Percentiles rank a stretch among this genome's conserved stretches.
Evolutionary conservation across 2,888 invertebrate species (phyloP).

Genomic region (Lymantria monacha): DNA sequence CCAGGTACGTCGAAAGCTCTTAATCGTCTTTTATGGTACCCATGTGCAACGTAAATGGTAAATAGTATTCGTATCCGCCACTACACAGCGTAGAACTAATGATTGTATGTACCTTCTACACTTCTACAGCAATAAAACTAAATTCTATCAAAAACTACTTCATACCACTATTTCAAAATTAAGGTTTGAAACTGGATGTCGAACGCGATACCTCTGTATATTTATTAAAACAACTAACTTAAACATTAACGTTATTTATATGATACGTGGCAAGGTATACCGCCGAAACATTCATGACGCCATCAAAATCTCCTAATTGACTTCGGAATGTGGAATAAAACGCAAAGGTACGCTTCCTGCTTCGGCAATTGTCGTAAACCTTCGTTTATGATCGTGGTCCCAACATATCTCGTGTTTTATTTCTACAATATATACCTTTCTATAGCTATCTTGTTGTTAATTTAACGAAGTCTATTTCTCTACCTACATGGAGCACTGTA

Average conservation of each 20-base stretch:
- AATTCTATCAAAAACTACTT: no score
- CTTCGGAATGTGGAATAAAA: constrained; percentile 26
- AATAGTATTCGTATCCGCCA: no score
- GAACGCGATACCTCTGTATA: not conserved
- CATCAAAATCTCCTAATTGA: constrained; percentile 31
- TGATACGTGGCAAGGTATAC: not conserved
- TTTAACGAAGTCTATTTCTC: no score
- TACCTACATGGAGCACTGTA: not conserved
- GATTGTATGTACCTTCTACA: no score
- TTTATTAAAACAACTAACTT: not conserved
- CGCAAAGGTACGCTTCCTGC: constrained; percentile 6
- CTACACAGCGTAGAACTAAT: no score
- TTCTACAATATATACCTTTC: not conserved
- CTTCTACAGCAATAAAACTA: no score
- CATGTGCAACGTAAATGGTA: no score
- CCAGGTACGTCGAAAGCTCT: no score
- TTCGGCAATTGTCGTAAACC: constrained; percentile 18
- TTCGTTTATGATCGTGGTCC: constrained; percentile 17
- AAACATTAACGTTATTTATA: not conserved
- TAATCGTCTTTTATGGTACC: no score
- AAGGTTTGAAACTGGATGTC: not conserved
- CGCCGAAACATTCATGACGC: constrained; percentile 18
- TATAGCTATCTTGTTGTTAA: not conserved
- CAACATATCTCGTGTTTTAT: constrained; percentile 14
- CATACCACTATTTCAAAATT: no score